A percentile compares a stretch with the other conserved stretches of the same genome.
Conservation (phyloP, 2,113 vertebrate genomes). For the Murina feae region DNA sequence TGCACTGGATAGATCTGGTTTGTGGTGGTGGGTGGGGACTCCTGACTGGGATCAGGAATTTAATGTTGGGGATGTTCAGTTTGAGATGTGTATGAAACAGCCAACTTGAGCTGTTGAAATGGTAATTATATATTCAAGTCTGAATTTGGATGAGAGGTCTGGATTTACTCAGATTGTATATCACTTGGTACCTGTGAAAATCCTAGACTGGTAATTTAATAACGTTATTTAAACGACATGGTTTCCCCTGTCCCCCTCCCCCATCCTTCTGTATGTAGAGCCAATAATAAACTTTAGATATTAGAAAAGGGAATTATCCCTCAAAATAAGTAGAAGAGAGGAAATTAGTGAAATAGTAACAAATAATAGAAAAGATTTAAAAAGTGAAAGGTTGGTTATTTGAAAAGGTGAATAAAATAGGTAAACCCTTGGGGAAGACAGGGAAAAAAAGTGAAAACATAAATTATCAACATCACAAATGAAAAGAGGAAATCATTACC, state of each 20-base stretch:
- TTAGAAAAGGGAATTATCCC: conserved; percentile 5
- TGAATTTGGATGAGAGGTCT: background rate
- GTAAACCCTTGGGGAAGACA: background rate
- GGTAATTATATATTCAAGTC: background rate
- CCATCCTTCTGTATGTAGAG: background rate
- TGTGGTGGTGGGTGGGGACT: background rate
- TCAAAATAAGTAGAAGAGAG: background rate
- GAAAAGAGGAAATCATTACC: background rate
- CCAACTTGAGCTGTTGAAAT: background rate
- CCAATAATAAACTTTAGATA: background rate
- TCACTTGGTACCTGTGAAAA: background rate
- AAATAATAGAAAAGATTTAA: background rate
- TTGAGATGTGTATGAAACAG: background rate
- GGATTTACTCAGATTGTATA: background rate
- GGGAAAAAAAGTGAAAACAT: background rate
- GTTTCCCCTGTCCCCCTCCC: background rate
- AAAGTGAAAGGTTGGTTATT: conserved; percentile 18
- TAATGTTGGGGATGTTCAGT: background rate
- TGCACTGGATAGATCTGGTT: background rate
- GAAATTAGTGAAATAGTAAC: conserved; percentile 3
- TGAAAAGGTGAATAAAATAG: background rate
- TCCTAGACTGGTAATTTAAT: background rate
- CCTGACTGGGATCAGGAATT: background rate
- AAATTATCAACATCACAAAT: background rate
- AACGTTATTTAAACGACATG: background rate